Evolutionary conservation across 2,797 vertebrate genomes (phyloP).

Genomic region (Tokudaia tokunoshimensis): DNA sequence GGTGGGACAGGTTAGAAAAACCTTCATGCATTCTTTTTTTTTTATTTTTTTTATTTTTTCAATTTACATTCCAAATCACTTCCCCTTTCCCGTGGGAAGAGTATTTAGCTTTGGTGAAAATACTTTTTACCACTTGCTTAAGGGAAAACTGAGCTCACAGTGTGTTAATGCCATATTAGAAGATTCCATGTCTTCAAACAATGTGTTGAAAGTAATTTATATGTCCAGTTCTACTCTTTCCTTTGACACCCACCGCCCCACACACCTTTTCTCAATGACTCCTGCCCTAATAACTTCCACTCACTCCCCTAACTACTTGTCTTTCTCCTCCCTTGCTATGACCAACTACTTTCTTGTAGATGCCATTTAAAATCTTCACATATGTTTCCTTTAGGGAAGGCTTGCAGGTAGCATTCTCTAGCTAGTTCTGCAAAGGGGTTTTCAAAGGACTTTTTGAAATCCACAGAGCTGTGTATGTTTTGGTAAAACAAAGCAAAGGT

Average conservation of each 20-base stretch:
- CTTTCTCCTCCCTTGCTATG: background rate
- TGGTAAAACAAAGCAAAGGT: conserved; percentile 71
- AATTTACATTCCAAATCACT: too few species aligned
- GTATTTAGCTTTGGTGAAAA: background rate
- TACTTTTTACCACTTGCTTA: background rate
- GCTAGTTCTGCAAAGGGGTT: conserved; percentile 47
- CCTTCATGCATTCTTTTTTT: background rate
- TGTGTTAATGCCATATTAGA: too few species aligned
- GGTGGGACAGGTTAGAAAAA: too few species aligned
- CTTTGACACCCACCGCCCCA: background rate
- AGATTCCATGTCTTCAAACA: background rate
- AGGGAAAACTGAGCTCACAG: background rate
- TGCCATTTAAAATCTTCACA: background rate
- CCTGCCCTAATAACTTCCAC: background rate
- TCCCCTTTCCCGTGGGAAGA: background rate
- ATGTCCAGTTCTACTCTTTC: background rate
- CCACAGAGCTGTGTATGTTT: conserved; percentile 23
- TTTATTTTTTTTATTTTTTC: too few species aligned
- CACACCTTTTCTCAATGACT: background rate
- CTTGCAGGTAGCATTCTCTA: conserved; percentile 31
- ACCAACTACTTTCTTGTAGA: background rate
- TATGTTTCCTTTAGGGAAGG: conserved; percentile 15
- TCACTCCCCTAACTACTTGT: background rate
- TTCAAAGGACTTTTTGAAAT: conserved; percentile 78
- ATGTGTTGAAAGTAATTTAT: background rate